Evolutionary conservation across 2,113 vertebrate genomes (phyloP).

Genomic region (Indicator indicator): DNA sequence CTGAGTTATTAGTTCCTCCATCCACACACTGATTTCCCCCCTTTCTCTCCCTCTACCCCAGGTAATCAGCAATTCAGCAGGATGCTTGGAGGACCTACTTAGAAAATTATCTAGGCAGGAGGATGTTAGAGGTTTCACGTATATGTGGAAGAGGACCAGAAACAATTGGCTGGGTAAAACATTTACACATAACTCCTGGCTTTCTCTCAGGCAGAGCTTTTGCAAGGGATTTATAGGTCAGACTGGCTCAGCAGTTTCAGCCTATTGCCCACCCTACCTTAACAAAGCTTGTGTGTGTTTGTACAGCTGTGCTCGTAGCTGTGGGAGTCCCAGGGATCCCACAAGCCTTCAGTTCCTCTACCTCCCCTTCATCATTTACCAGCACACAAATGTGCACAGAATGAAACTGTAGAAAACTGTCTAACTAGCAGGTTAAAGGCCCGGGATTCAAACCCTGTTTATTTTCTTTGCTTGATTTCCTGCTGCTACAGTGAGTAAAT

Average conservation of each 20-base stretch:
- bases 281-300: constrained; percentile 91
- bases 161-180: constrained; percentile 73
- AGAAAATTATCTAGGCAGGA: constrained; percentile 48
- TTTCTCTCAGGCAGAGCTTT: constrained; percentile 80
- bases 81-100: constrained; percentile 33
- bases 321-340: constrained; percentile 86
- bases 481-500: constrained; percentile 86
- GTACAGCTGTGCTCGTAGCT: constrained; percentile 90
- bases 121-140: constrained; percentile 18
- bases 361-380: constrained; percentile 81
- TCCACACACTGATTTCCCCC: background rate
- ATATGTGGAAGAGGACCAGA: constrained; percentile 8
- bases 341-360: constrained; percentile 80
- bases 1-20: constrained; percentile 66
- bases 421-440: constrained; percentile 81
- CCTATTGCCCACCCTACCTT: constrained; percentile 89
- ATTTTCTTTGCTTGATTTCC: constrained; percentile 86
- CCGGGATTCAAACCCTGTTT: constrained; percentile 80
- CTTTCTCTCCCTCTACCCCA: background rate
- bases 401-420: constrained; percentile 79
- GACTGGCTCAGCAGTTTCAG: constrained; percentile 86
- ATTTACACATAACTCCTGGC: constrained; percentile 78
- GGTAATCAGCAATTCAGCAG: constrained; percentile 49
- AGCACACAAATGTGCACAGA: constrained; percentile 80
- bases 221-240: constrained; percentile 85